Evolutionary conservation across 2,797 vertebrate genomes (phyloP).

Genomic region (Xyrichtys novacula): DNA sequence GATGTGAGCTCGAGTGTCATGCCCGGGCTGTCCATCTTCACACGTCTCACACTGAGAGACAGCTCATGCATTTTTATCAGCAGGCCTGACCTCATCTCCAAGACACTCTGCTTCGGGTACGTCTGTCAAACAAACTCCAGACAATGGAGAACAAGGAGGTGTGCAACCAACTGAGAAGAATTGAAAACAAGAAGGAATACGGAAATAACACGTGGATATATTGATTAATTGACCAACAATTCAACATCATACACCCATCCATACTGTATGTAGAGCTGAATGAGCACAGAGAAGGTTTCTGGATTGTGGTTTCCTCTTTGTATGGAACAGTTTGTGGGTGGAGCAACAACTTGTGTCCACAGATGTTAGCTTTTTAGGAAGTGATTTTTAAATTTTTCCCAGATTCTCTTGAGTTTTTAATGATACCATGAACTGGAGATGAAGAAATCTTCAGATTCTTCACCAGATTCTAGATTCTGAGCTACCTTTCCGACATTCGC

Average conservation of each 20-base stretch:
- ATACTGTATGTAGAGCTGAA: no score
- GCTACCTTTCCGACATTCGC: no score
- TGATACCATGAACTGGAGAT: no score
- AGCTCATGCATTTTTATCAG: slow-evolving; percentile 75
- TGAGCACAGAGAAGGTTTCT: no score
- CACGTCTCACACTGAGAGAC: slow-evolving; percentile 46
- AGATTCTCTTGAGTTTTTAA: no score
- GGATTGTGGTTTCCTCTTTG: no score
- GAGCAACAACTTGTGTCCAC: no score
- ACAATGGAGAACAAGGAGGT: slow-evolving; percentile 36
- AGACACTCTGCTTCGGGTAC: slow-evolving; percentile 53
- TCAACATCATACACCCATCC: not conserved
- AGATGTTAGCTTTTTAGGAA: no score
- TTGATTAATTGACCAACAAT: not conserved
- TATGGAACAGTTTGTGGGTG: no score
- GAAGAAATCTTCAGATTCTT: no score
- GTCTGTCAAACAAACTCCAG: slow-evolving; percentile 50
- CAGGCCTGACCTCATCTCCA: slow-evolving; percentile 69
- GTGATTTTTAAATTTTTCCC: no score
- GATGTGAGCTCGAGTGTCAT: slow-evolving; percentile 55
- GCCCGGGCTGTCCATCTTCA: slow-evolving; percentile 70
- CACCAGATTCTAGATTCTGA: no score
- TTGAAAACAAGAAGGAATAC: not conserved
- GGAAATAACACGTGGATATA: not conserved
- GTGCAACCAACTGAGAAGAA: not conserved